A percentile compares a stretch with the other conserved stretches of the same genome.
Conservation (phyloP, 2,888 invertebrate species). For the Leptinotarsa peninsularis region DNA sequence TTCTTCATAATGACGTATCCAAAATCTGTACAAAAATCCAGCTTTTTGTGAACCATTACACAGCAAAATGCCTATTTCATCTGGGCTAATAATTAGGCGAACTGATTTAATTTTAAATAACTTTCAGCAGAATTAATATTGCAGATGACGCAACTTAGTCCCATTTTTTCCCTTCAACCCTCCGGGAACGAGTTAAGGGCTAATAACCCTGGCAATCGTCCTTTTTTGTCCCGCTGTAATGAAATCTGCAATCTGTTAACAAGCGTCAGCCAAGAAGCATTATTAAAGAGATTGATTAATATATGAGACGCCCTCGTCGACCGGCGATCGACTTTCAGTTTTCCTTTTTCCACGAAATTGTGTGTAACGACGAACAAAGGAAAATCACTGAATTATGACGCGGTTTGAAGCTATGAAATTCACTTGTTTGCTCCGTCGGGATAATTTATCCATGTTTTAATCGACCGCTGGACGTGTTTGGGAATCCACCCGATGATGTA, state of each 20-base stretch:
- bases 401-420: conserved; percentile 22
- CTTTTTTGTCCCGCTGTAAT: neutral
- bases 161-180: neutral
- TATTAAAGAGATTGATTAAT: conserved; percentile 24
- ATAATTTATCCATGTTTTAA: conserved; percentile 16
- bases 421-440: conserved; percentile 20
- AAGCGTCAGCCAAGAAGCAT: conserved; percentile 15
- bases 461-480: conserved; percentile 19
- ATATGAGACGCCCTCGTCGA: conserved; percentile 19
- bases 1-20: no score
- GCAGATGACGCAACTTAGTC: neutral
- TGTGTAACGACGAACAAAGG: conserved; percentile 16
- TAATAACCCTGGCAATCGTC: neutral
- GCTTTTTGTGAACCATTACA: no score
- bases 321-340: neutral
- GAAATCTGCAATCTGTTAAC: conserved; percentile 25
- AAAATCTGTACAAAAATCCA: no score
- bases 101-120: neutral
- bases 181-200: neutral
- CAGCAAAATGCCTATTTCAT: no score
- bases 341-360: conserved; percentile 11
- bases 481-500: neutral
- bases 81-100: no score
- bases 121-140: no score
- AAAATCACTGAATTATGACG: conserved; percentile 24